These are phyloP conservation scores for Podarcis siculus DNA, from an alignment of 2,797 vertebrate genomes.

Conservation along the genomic window DNA sequence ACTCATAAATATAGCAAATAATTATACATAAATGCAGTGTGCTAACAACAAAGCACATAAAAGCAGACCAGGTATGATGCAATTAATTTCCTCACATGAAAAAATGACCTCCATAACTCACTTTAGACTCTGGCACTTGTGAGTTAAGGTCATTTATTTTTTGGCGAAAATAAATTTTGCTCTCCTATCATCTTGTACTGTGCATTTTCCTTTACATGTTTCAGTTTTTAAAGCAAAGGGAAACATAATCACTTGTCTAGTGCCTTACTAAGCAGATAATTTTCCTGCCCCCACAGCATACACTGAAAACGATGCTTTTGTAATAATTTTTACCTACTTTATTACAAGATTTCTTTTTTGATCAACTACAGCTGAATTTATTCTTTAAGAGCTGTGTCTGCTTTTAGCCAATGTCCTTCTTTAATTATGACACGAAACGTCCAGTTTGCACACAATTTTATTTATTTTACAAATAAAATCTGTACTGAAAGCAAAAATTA, in stretches of 20 bases:
- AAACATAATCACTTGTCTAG: conserved; percentile 53
- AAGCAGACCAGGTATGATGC: conserved; percentile 68
- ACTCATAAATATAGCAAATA: conserved; percentile 64
- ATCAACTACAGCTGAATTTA: conserved; percentile 62
- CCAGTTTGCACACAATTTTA: too few relatives aligned
- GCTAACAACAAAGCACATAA: conserved; percentile 75
- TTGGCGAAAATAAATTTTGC: conserved; percentile 79
- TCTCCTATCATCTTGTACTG: conserved; percentile 45
- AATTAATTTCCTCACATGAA: conserved; percentile 76
- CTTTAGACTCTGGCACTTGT: conserved; percentile 73
- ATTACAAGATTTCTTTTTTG: conserved; percentile 55
- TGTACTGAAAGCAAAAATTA: too few relatives aligned
- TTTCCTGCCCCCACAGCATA: neutral
- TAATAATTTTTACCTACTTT: conserved; percentile 5
- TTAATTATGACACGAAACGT: too few relatives aligned
- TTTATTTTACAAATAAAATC: too few relatives aligned
- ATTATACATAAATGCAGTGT: conserved; percentile 72
- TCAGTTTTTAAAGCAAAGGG: conserved; percentile 70
- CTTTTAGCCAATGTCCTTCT: neutral
- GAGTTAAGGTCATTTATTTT: conserved; percentile 79
- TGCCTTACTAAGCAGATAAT: conserved; percentile 37
- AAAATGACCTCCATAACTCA: conserved; percentile 80
- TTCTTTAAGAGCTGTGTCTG: conserved; percentile 56
- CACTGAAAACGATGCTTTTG: conserved; percentile 37
- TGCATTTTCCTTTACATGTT: conserved; percentile 63